phyloP scores from a whole-genome alignment of 2,888 invertebrate genomes.

The Apamea sordens region DNA sequence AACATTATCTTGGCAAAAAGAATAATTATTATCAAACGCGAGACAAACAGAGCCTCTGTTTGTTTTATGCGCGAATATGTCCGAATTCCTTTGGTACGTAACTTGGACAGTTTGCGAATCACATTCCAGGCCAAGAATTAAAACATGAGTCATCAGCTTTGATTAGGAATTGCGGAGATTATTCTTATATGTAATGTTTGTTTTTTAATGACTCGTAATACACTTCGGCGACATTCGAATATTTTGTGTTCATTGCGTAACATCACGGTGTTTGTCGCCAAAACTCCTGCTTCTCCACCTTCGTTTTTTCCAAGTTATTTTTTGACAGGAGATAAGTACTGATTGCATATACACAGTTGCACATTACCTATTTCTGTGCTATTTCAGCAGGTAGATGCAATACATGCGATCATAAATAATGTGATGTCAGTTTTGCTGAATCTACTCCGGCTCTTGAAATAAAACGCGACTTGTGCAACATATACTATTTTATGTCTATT shows the following conservation, averaged over 20 bases:
- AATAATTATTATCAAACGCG: slow-evolving; percentile 36
- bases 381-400: slow-evolving; percentile 15
- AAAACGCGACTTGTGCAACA: too few species aligned
- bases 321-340: neutral
- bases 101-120: slow-evolving; percentile 61
- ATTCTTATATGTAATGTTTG: slow-evolving; percentile 17
- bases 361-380: neutral
- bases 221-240: neutral
- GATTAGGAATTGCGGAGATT: slow-evolving; percentile 30
- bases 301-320: too few species aligned
- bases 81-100: slow-evolving; percentile 50
- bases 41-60: slow-evolving; percentile 36
- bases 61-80: slow-evolving; percentile 38
- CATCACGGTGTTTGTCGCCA: too few species aligned
- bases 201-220: neutral
- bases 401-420: neutral
- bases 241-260: neutral
- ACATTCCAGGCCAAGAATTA: slow-evolving; percentile 60
- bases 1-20: slow-evolving; percentile 5
- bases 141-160: slow-evolving; percentile 52
- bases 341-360: neutral
- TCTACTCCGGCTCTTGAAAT: neutral
- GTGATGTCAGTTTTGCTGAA: neutral
- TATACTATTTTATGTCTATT: too few species aligned
- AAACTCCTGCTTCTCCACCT: too few species aligned